Percentiles rank a stretch among this genome's conserved stretches.
These are phyloP conservation scores for Micrastur ruficollis DNA, from an alignment of 2,797 vertebrate genomes.

Conservation along the genomic window DNA sequence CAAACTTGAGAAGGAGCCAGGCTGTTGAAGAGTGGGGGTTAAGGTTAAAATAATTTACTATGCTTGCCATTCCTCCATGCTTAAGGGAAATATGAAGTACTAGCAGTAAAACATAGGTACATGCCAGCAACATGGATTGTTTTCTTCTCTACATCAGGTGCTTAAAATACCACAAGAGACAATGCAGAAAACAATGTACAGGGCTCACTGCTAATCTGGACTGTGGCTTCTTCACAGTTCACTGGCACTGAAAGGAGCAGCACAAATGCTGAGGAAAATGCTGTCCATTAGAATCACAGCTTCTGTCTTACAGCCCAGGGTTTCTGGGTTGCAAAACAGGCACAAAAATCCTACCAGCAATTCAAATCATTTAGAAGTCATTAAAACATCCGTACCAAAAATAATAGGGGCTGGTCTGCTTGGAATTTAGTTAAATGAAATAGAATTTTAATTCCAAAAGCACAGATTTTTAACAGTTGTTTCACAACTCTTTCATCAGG, in stretches of 20 bases:
- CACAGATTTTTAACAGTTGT: background rate
- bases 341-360: background rate
- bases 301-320: background rate
- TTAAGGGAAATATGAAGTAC: background rate
- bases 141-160: background rate
- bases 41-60: background rate
- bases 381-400: background rate
- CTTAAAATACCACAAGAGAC: slow-evolving; percentile 17
- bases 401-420: background rate
- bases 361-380: background rate
- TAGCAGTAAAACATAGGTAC: background rate
- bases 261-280: background rate
- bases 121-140: background rate
- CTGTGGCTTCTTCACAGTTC: background rate
- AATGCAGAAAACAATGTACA: background rate
- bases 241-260: slow-evolving; percentile 8
- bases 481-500: background rate
- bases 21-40: background rate
- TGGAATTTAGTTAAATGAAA: background rate
- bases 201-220: background rate
- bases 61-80: background rate
- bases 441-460: background rate
- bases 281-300: background rate
- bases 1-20: background rate
- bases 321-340: background rate